Evolutionary conservation across 2,888 invertebrate genomes (phyloP), one percentile per base, ranked within the genome.

Genomic region (Morpho helenor): DNA sequence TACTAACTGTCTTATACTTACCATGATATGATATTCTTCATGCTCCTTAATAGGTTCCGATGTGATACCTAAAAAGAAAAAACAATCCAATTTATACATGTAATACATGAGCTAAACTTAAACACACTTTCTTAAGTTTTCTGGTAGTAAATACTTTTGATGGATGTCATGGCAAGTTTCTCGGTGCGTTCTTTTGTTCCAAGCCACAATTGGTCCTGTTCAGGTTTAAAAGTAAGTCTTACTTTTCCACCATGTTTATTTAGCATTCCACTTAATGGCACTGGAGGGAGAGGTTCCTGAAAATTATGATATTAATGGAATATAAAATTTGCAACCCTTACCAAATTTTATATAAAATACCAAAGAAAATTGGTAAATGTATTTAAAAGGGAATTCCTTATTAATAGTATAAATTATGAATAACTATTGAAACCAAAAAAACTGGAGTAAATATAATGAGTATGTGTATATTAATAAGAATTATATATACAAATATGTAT

Each of bases 111-210:
- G 16, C 16, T 16, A 16, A 16, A 16, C 16, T 16, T 16, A 16
- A 16, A 16, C 16, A 31, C 5, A 2, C 0, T 31, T 31, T 31
- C 31, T 31, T 31, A 31, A 31, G 3, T 31, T 31, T 3, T 31
- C 4, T 31, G 31, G 5, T 31, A 31, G 31, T 31, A 91, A 71
- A 96, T 93, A 84, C 94, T 94, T 88, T 96, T 96, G 71, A 98
- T 97, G 56, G 96, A 95, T 71, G 94, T 95, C 96, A 98, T 97
- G 66, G 96, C 94, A 74, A 98, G 92, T 87, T 97, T 98, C 72
- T 97, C 97, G 61, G 98, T 98, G 70, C 97, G 92, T 80, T 98
- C 97, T 87, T 97, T 97, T 50, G 97, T 97, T 59, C 97, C 97
- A 49, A 97, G 94, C 97, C 97, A 97, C 10, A 97, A 87, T 80